Conservation (phyloP, 2,797 vertebrate species). For the Todus mexicanus region DNA sequence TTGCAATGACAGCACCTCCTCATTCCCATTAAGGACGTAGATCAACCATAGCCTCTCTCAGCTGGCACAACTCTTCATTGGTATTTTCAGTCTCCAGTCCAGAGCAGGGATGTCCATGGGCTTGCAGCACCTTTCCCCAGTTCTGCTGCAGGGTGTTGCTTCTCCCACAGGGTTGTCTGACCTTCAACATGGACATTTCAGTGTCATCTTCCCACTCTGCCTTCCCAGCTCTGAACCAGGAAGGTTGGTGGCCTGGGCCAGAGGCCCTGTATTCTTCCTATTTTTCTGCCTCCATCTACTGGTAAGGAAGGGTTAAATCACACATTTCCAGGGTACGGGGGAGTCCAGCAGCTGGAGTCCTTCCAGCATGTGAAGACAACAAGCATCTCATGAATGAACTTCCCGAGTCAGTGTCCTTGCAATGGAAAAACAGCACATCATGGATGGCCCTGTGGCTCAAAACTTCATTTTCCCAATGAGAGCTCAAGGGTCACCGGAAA, state of each 20-base stretch:
- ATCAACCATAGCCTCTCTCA: neutral
- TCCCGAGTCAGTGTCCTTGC: constrained; percentile 1
- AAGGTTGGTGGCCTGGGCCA: neutral
- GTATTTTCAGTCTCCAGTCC: neutral
- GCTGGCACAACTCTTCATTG: neutral
- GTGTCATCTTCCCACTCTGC: neutral
- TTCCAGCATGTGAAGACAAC: constrained; percentile 21
- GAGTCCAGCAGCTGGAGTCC: neutral
- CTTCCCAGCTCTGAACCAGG: neutral
- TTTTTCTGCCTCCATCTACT: neutral
- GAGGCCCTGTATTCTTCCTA: neutral
- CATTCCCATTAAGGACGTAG: neutral
- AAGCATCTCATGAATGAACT: constrained; percentile 29
- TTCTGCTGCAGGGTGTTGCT: neutral
- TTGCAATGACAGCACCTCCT: neutral
- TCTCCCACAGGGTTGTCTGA: neutral
- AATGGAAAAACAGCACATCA: constrained; percentile 19
- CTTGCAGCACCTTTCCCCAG: neutral
- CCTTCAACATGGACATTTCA: neutral
- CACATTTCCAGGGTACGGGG: constrained; percentile 24
- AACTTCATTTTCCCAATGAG: constrained; percentile 51
- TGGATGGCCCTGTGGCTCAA: constrained; percentile 3
- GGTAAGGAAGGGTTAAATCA: constrained; percentile 59
- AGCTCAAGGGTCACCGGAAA: constrained; percentile 37
- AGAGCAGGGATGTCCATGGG: neutral